Evolutionary conservation across 2,113 vertebrate species (phyloP), one percentile per base, ranked within the genome.

Genomic region (Sisor rabdophorus): DNA sequence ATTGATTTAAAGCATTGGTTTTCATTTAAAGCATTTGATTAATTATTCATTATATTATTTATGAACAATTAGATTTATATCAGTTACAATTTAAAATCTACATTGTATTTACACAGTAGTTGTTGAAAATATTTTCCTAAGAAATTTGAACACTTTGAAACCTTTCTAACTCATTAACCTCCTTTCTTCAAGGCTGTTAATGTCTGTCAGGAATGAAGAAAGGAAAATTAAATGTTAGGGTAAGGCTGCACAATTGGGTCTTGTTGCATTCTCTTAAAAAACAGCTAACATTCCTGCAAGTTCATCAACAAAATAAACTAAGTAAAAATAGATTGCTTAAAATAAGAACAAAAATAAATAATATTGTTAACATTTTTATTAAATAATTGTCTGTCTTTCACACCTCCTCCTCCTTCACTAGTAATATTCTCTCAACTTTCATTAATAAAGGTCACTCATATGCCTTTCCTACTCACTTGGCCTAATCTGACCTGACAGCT

Each of bases 401-500:
- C 58, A 36, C 16, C 30, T 75, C 44, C 58, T 36, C 53, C 58
- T 30, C 48, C 44, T 26, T n/a, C 52, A 20, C 11, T 65, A 40
- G 54, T 69, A 79, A 79, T 61, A 72, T 32, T 53, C 58, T 47
- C 30, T 48, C 55, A 55, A 75, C 52, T 32, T 71, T 58, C 70
- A 76, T 80, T 82, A 80, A 80, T 86, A 86, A 89, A 87, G 84
- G 86, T 85, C 85, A 84, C 84, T 56, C 84, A 87, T 86, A 88
- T 80, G 85, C 87, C 89, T 85, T 82, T 87, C 87, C 90, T 89
- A 84, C 85, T 87, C 79, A 82, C 86, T 85, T 87, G 87, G 82
- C 85, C 79, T 93, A 93, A 93, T 91, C 86, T 87, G 72, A 83
- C 82, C 88, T 91, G 92, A 93, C 92, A 93, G 90, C 86, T 92